phyloP scores from a whole-genome alignment of 2,797 vertebrate species.

The Helicolenus hilgendorfi region DNA sequence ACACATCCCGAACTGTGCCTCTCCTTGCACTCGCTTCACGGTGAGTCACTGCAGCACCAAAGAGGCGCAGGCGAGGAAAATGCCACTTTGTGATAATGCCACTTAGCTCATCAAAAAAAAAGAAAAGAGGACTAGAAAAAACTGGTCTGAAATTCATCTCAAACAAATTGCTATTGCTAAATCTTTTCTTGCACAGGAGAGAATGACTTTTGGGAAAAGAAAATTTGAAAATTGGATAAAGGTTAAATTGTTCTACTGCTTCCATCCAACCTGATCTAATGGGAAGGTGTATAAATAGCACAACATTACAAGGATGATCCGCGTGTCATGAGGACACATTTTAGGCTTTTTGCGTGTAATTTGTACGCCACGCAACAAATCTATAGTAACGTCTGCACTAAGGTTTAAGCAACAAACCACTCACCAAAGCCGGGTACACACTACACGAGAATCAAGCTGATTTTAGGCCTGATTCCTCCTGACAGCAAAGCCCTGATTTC shows the following conservation, averaged over 20 bases:
- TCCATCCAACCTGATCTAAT: too few relatives aligned
- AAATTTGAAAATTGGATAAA: neutral
- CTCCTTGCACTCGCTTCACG: conserved; percentile 23
- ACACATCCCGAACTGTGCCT: conserved; percentile 48
- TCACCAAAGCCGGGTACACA: too few relatives aligned
- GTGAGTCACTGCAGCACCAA: conserved; percentile 46
- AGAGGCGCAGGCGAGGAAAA: conserved; percentile 37
- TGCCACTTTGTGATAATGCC: conserved; percentile 48
- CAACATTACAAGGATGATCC: too few relatives aligned
- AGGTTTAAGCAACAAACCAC: too few relatives aligned
- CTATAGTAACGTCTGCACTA: too few relatives aligned
- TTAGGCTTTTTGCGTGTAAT: too few relatives aligned
- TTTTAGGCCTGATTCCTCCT: fast-evolving
- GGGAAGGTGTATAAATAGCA: too few relatives aligned
- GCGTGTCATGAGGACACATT: too few relatives aligned
- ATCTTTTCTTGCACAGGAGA: neutral
- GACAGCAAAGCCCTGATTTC: fast-evolving
- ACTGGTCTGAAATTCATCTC: neutral
- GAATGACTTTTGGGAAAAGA: neutral
- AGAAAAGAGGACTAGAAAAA: neutral
- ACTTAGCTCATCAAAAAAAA: conserved; percentile 23
- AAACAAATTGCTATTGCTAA: conserved; percentile 14
- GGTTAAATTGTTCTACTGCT: neutral
- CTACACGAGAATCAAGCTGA: too few relatives aligned
- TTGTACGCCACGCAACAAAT: too few relatives aligned